A percentile compares a stretch with the other conserved stretches of the same genome.
Conservation (phyloP, 2,888 invertebrate species). For the Lasioglossum vierecki region DNA sequence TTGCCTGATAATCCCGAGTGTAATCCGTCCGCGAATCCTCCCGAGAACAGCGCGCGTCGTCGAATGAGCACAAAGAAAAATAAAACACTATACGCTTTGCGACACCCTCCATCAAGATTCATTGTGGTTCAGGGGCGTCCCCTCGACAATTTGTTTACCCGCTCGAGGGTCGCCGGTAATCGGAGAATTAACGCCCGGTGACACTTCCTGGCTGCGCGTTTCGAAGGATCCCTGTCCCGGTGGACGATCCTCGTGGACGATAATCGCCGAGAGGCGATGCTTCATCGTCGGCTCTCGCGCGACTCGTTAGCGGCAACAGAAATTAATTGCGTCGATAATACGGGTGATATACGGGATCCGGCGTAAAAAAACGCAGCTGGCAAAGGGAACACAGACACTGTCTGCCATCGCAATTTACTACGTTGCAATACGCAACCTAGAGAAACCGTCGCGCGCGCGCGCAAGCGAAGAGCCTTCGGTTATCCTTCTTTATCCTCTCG, state of each 20-base stretch:
- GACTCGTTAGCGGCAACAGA: constrained; percentile 5
- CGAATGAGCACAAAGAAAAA: constrained; percentile 1
- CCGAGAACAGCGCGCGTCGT: background rate
- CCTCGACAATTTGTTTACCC: constrained; percentile 63
- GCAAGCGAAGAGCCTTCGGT: constrained; percentile 34
- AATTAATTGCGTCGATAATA: constrained; percentile 49
- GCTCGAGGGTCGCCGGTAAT: constrained; percentile 45
- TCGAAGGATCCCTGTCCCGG: constrained; percentile 4
- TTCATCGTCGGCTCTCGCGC: background rate
- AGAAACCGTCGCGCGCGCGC: constrained; percentile 22
- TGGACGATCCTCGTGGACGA: constrained; percentile 2
- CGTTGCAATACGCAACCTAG: constrained; percentile 23
- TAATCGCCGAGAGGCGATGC: background rate
- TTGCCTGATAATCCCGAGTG: background rate
- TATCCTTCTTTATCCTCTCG: constrained; percentile 26
- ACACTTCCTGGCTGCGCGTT: constrained; percentile 33
- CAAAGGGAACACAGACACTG: background rate
- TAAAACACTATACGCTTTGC: background rate
- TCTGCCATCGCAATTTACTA: constrained; percentile 39
- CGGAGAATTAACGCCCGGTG: constrained; percentile 44
- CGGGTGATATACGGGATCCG: constrained; percentile 34
- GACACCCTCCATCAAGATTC: constrained; percentile 12
- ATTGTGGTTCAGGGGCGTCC: constrained; percentile 2
- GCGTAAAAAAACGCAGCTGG: constrained; percentile 25
- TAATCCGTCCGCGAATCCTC: constrained; percentile 3